Evolutionary conservation across 2,113 vertebrate species (phyloP), one percentile per base, ranked within the genome.

Genomic region (Leptobrachium ailaonicum): DNA sequence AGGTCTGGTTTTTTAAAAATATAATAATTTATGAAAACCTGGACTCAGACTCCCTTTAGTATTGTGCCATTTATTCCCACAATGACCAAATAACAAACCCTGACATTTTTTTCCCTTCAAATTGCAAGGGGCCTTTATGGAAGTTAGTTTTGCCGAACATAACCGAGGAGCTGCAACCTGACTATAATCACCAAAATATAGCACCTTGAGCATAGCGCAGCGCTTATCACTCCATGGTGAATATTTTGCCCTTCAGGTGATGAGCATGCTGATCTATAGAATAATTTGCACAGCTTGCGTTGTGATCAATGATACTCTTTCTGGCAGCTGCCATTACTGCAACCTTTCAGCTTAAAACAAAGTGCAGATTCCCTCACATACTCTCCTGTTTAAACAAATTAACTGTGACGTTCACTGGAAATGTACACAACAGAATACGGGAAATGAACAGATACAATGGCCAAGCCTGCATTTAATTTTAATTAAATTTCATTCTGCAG

Each of bases 401-500:
- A 94, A 91, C 92, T 88, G 82, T 90, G 87, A 89, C 0, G 1
- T 86, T 91, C 88, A 90, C 89, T 92, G 89, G 89, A 92, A 93
- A 90, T 87, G 89, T 89, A 91, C 90, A 91, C 88, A 89, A 82
- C 82, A 86, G 87, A 89, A 86, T 88, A 86, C 76, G 87, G 88
- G 89, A 91, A 92, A 92, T 88, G 84, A 91, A 88, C 86, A 90
- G 91, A 90, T 93, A 95, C 91, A 92, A 93, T 91, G 85, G 92
- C 91, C 90, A 90, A 94, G 91, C 90, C 90, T 93, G 94, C 92
- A 92, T 96, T 96, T 95, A 92, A 94, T 94, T 95, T 93, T 95
- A 95, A 97, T 98, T 95, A 93, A 94, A 96, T 96, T 95, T 95
- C 94, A 94, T 95, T 95, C 94, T 91, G 92, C 89, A 91, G 91